Evolutionary conservation across 2,888 invertebrate genomes (phyloP), one percentile per base, ranked within the genome.

Genomic region (Alsophila aescularia): DNA sequence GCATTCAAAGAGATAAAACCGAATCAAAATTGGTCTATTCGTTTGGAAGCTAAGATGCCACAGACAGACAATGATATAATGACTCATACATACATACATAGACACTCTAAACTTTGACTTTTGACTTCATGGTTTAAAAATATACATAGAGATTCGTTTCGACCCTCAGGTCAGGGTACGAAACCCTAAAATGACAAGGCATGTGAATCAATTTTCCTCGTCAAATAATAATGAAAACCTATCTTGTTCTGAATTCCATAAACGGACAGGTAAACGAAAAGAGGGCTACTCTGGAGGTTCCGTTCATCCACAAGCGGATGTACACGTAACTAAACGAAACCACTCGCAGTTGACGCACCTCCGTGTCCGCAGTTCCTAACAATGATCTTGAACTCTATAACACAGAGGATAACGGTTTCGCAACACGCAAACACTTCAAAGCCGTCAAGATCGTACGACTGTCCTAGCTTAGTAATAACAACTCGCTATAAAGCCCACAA

Each of bases 381-480:
- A 42, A 21, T 39, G 27, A 53, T 36, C 41, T 53, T 50, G 49
- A 58, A 52, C 49, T 50, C 42, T n/a, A 47, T 40, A 32, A 32
- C 27, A 16, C 21, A 34, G 21, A 41, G 12, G 27, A 50, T 35
- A 35, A 52, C 6, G 29, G 36, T 52, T 56, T 50, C 47, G 44
- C 41, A 58, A 53, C 43, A 9, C 12, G 29, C 42, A 50, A 51
- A 49, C 34, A 56, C 40, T 15, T 16, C 39, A 35, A 49, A 34
- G 32, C 35, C 40, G 42, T 41, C 35, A 52, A 53, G 44, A 60
- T 58, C 44, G 21, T 48, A 58, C 27, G 54, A 47, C 50, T 16
- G 16, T 21, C 48, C 52, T 34, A 56, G 49, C 21, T 15, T 18
- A 40, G 32, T 42, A 24, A 18, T 21, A 52, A 58, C 44, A 52